Evolutionary conservation across 1,140 invertebrate genomes (phyloP).

Genomic region (Doryteuthis pealeii): DNA sequence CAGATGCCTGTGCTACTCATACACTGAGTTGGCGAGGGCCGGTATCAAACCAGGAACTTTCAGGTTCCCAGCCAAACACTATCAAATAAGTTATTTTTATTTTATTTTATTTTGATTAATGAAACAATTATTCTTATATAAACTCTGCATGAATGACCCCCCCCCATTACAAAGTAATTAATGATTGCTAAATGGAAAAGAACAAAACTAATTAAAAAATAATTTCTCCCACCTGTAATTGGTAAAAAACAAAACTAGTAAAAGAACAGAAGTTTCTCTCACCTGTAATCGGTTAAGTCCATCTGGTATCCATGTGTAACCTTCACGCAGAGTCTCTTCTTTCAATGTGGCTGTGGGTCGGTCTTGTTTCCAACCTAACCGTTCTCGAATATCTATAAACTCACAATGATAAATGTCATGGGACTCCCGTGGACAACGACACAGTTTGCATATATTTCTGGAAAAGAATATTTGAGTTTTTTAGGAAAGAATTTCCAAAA

Average conservation of each 20-base stretch:
- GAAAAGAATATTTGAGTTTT: constrained; percentile 42
- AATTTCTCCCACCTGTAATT: too few species aligned
- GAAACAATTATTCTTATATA: too few species aligned
- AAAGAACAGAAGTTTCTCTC: background rate
- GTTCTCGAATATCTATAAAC: constrained; percentile 76
- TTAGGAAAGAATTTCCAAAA: too few species aligned
- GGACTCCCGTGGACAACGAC: constrained; percentile 81
- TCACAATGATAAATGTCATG: constrained; percentile 88
- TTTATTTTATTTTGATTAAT: too few species aligned
- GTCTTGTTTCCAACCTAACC: constrained; percentile 73
- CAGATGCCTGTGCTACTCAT: too few species aligned
- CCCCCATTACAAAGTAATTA: too few species aligned
- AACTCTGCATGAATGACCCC: too few species aligned
- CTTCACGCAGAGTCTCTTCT: constrained; percentile 67
- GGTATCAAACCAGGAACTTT: too few species aligned
- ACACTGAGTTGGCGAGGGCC: too few species aligned
- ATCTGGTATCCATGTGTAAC: constrained; percentile 96
- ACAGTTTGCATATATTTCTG: constrained; percentile 84
- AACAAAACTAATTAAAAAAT: background rate
- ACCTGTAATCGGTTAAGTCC: constrained; percentile 80
- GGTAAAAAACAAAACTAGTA: too few species aligned
- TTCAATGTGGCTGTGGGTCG: constrained; percentile 54
- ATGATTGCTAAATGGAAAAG: background rate
- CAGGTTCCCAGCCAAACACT: too few species aligned
- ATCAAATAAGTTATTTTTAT: too few species aligned